Conservation (phyloP, 2,113 vertebrate genomes). For the Macquaria ambigua region DNA sequence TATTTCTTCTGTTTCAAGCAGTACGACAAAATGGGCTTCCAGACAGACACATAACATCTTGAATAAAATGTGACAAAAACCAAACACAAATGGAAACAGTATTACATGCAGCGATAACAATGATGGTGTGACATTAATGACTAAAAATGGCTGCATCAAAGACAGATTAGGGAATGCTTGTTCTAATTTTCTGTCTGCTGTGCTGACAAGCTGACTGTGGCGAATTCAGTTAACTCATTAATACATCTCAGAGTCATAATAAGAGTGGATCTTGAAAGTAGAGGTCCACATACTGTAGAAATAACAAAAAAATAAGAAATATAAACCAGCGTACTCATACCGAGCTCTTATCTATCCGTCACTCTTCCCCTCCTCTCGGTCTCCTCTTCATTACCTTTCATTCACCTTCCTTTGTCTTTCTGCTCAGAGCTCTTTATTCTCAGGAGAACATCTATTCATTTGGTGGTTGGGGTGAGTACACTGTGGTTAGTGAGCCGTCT, state of each 20-base stretch:
- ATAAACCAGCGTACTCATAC: background rate
- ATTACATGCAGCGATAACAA: background rate
- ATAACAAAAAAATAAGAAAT: background rate
- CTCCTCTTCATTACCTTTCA: constrained; percentile 38
- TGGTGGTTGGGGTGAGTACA: constrained; percentile 43
- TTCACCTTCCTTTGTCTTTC: constrained; percentile 56
- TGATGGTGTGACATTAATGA: constrained; percentile 17
- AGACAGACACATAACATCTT: background rate
- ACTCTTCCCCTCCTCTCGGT: background rate
- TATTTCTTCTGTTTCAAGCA: background rate
- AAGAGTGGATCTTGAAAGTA: background rate
- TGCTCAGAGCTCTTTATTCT: constrained; percentile 35
- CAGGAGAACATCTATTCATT: constrained; percentile 55
- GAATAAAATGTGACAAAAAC: constrained; percentile 12
- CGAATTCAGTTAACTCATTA: constrained; percentile 1
- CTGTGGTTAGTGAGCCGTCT: constrained; percentile 52
- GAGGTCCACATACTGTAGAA: background rate
- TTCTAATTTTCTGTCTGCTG: constrained; percentile 11
- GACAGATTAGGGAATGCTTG: constrained; percentile 6
- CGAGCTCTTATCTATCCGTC: background rate
- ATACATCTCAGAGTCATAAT: constrained; percentile 3
- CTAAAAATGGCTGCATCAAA: constrained; percentile 14
- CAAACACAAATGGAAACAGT: constrained; percentile 7
- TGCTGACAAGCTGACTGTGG: constrained; percentile 11
- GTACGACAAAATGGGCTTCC: background rate